Evolutionary conservation across 2,888 invertebrate species (phyloP), one percentile per base, ranked within the genome.

Genomic region (Orthonevra nobilis): DNA sequence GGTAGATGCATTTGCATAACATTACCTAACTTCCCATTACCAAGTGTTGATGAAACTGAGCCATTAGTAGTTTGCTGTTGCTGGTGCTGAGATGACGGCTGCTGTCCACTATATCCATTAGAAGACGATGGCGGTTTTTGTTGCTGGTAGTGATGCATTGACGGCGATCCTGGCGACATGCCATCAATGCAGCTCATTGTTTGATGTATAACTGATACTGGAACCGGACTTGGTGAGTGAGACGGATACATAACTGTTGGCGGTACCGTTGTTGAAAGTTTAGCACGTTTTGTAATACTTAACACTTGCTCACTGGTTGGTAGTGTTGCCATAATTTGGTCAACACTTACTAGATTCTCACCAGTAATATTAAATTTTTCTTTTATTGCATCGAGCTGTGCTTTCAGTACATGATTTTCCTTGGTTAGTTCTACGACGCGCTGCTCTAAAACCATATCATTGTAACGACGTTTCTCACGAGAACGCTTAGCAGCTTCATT

Each of bases 401-500:
- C 96, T 87, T 97, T 95, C 1, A 99, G 91, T 44, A 97, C 94
- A 86, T 97, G 96, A 89, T 98, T 99, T 88, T 98, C 98, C 89
- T 97, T 96, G 82, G 96, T 97, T 61, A 99, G 90, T 87, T 98
- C 97, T 63, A 97, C 93, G 23, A 99, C 97, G 44, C 97, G 92
- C 84, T 96, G 96, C 86, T 98, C 98, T 74, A 99, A 91, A 1
- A 97, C 96, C 96, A 98, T 96, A 89, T 98, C 98, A 87, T 98
- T 97, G 90, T 96, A 95, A 44, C 98, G 93, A 36, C 98, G 92
- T 89, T 98, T 98, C 88, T 98, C 98, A n/a, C 98, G 92, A 3
- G 97, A 97, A 40, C 97, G 91, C 87, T 98, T 97, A 66, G 98
- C 98, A 0, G 98, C 98, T 89, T 98, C 98, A 89, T 99, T 99